Percentiles rank a stretch among this genome's conserved stretches.
Evolutionary conservation across 2,797 vertebrate genomes (phyloP).

Genomic region (Galagoides demidoff): DNA sequence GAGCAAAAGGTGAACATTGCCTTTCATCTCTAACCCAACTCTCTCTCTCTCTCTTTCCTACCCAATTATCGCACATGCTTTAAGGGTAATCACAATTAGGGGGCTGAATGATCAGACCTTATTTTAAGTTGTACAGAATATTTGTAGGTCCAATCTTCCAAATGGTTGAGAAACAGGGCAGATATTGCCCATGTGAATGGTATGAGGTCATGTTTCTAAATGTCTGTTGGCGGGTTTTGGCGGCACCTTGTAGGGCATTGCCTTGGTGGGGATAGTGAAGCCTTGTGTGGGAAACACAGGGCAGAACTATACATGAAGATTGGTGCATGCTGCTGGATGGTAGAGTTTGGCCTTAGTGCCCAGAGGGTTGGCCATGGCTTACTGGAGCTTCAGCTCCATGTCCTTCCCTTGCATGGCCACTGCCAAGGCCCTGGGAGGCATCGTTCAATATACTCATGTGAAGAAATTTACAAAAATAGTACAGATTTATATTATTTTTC

Average conservation of each 20-base stretch:
- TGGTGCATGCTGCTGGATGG: neutral
- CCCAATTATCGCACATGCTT: neutral
- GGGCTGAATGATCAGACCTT: neutral
- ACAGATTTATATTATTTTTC: neutral
- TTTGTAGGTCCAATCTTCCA: neutral
- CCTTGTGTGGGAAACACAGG: fast-evolving
- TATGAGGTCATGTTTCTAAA: neutral
- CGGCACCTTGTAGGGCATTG: neutral
- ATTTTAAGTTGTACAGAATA: neutral
- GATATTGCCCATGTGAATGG: neutral
- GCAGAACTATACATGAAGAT: neutral
- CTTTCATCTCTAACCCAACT: neutral
- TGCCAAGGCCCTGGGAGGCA: neutral
- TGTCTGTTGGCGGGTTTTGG: neutral
- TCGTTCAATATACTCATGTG: neutral
- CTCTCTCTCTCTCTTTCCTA: fast-evolving
- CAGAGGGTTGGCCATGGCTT: neutral
- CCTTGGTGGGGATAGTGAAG: neutral
- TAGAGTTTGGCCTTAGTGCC: neutral
- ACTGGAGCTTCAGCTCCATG: neutral
- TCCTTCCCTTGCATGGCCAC: fast-evolving
- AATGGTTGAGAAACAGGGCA: neutral
- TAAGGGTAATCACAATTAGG: neutral
- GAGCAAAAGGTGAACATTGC: neutral
- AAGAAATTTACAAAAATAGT: neutral